phyloP scores from a whole-genome alignment of 2,113 vertebrate species.

The Platysteira castanea region DNA sequence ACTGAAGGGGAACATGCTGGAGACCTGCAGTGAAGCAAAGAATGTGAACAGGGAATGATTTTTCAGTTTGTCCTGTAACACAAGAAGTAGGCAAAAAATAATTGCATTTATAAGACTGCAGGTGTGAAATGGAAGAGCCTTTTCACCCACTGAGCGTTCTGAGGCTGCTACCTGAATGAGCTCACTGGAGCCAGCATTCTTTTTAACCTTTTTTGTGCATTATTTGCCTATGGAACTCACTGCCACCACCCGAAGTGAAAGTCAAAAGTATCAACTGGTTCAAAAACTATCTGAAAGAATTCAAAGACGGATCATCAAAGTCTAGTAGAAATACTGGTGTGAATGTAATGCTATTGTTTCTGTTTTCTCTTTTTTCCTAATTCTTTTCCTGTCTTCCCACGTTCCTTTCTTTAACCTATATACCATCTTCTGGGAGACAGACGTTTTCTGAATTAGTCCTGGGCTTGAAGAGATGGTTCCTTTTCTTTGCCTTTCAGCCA shows the following conservation, averaged over 20 bases:
- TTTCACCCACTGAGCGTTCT: neutral
- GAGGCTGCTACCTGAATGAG: neutral
- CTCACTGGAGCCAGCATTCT: neutral
- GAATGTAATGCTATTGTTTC: neutral
- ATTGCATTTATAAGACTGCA: neutral
- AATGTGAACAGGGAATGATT: neutral
- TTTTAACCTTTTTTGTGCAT: neutral
- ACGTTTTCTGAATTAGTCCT: neutral
- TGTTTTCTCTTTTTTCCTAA: neutral
- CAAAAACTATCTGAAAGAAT: neutral
- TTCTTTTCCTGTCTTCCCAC: neutral
- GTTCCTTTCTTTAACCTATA: neutral
- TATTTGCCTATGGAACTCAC: neutral
- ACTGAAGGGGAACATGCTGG: neutral
- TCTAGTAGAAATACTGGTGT: neutral
- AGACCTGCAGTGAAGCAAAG: neutral
- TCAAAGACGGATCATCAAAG: neutral
- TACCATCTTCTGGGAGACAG: neutral
- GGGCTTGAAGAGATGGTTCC: neutral
- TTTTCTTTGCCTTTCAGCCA: neutral
- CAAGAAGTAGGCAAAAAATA: neutral
- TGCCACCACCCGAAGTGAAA: neutral
- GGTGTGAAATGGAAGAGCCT: neutral
- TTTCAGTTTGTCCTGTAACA: neutral
- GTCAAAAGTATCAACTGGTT: neutral